These are phyloP conservation scores for Caenorhabditis sp. DNA, from an alignment of 2,888 invertebrate genomes.

Conservation along the genomic window DNA sequence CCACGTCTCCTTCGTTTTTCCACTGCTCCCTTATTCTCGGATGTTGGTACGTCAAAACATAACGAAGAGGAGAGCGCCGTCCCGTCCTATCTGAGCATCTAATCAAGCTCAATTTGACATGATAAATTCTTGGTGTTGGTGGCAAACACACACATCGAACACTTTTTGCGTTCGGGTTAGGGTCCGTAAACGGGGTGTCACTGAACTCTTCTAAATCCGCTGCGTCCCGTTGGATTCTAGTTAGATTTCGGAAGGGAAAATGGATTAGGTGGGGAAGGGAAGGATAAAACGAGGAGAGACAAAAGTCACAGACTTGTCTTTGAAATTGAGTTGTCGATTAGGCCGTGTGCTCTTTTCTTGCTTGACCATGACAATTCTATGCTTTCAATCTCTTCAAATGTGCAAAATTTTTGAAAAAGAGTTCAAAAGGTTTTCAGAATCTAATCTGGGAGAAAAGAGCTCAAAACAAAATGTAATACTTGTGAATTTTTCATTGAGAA, in stretches of 20 bases:
- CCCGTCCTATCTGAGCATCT: slow-evolving; percentile 51
- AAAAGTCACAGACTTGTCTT: slow-evolving; percentile 52
- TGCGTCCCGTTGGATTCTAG: slow-evolving; percentile 2
- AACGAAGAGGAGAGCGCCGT: slow-evolving; percentile 53
- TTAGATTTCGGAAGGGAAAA: slow-evolving; percentile 26
- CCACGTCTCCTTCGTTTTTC: slow-evolving; percentile 14
- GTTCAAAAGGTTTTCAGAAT: slow-evolving; percentile 31
- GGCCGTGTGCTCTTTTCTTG: slow-evolving; percentile 44
- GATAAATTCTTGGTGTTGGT: slow-evolving; percentile 34
- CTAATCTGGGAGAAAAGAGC: not conserved
- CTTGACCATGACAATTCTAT: slow-evolving; percentile 7
- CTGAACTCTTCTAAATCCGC: not conserved
- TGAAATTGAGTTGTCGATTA: slow-evolving; percentile 44
- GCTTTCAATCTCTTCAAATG: slow-evolving; percentile 8
- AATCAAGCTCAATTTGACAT: slow-evolving; percentile 52
- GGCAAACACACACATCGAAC: slow-evolving; percentile 29
- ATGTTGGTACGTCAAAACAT: slow-evolving; percentile 41
- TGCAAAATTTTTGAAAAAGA: slow-evolving; percentile 8
- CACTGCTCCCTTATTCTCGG: slow-evolving; percentile 22
- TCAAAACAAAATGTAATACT: not conserved
- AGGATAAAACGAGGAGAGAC: slow-evolving; percentile 26
- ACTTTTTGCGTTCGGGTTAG: slow-evolving; percentile 32
- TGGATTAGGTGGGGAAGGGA: slow-evolving; percentile 56
- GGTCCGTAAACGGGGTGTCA: slow-evolving; percentile 4
- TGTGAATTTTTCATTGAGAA: slow-evolving; percentile 11